Base-by-base conservation (phyloP, 2,888 invertebrate species). In the Calameuta pallipes region DNA sequence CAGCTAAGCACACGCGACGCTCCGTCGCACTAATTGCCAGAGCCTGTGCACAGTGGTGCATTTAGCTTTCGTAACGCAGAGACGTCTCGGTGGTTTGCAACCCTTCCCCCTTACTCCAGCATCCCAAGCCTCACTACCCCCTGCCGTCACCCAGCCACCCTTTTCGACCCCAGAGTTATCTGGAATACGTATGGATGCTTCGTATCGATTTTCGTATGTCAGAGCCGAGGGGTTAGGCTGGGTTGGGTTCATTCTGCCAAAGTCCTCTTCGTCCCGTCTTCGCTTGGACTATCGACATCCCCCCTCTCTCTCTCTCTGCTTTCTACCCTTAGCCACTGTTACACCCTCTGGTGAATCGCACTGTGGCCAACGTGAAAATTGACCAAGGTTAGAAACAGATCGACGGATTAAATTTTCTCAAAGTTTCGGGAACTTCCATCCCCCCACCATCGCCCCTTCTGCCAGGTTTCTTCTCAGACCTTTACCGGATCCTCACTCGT, bases 121-220 rank as follows among this genome's bases (percentile, higher is more conserved):
- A 31, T 31, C 69, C 71, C 70, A 35, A 12, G 36, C 34, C 78
- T 75, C 74, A 75, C 79, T 78, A 79, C 78, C 74, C 78, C 70
- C 71, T 69, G 75, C 69, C 37, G 15, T 33, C 73, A n/a, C 15
- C 33, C 36, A 70, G 13, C 31, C 36, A 15, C 31, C 75, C 78
- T 36, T 75, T 75, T 76, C 74, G 56, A 12, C 69, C 56, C 3
- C 23, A 31, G 76, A 37, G 35, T 69, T 41, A 75, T 71, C 78
- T 73, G 35, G 35, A 74, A 36, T 80, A 78, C 79, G 41, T 41
- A 41, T 41, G 41, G 41, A 41, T 41, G 41, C 41, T 41, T 41
- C 15, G 41, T 41, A 41, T 41, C 41, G 15, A 41, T 41, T 41
- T 41, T 41, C 13, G 41, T 41, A 41, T 15, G 41, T 41, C 15